Base-by-base conservation (phyloP, 2,113 vertebrate genomes). In the Podarcis raffonei region DNA sequence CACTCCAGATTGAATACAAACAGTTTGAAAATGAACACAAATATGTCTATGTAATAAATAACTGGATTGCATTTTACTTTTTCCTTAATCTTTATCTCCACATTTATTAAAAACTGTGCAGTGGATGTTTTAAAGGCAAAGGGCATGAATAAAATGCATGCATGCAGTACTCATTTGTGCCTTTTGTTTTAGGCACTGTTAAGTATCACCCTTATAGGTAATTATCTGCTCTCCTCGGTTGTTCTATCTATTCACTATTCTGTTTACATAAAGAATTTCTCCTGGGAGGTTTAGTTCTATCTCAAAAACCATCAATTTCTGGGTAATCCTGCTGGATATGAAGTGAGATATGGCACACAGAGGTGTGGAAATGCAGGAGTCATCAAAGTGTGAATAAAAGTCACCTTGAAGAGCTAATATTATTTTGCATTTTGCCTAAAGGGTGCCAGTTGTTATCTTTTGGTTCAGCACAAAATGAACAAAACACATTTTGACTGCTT, bases 371-470 rank as follows among this genome's bases (percentile, higher is more conserved):
- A 93, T 94, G 93, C 89, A 88, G 89, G 94, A 91, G 78, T 88
- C 94, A 96, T 87, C 88, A 96, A 95, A 92, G 88, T 94, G 89
- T 93, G 92, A 96, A 95, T 94, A 90, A 96, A 96, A 96, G 94
- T 95, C 94, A 96, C 94, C 94, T 96, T 96, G 94, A 93, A 95
- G 91, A 85, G 87, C 81, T 90, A 83, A 91, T 79, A 85, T 87
- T 57, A 83, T 82, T 80, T 84, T 75, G 23, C 32, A 83, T 89
- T 94, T 93, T 90, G 89, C 89, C 91, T 88, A 42, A 30, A 94
- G 87, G 86, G 3, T 4, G 53, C 3, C 79, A 92, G 85, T 83
- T 89, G 89, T 84, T 35, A 83, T 79, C 66, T 80, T 68, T 68
- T 88, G 30, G 22, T 53, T 53, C 59, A 82, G 42, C 9, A 79